Evolutionary conservation across 2,797 vertebrate species (phyloP), one percentile per base, ranked within the genome.

Genomic region (Sebastiscus albofasciatus): DNA sequence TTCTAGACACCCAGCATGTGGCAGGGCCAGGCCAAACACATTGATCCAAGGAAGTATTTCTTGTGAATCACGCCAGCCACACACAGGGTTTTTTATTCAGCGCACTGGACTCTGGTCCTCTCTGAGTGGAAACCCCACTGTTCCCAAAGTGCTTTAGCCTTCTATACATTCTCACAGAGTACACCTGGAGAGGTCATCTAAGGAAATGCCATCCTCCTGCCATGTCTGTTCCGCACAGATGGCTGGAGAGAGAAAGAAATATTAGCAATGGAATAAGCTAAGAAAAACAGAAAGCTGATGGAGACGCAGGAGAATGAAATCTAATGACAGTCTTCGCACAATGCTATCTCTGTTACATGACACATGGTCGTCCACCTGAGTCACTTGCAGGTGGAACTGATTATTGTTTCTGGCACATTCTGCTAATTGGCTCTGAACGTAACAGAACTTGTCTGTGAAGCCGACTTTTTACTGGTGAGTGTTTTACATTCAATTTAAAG

Each of bases 41-140:
- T 90, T 92, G 92, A 94, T 94, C 88, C 77, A 72, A 82, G 81
- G 78, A 90, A 90, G 85, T 76, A 83, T 88, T 91, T 91, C 71
- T 84, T 89, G 85, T 85, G 87, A 88, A 88, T 87, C 81, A 79
- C 33, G 52, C 54, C 84, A 77, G 85, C 82, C 83, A 75, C 89
- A 91, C 83, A 84, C 87, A 89, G 85, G 84, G 83, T 58, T 75
- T 78, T 92, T 87, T 80, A 92, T 90, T 89, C 72, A 75, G 76
- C 12, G 7, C 71, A 54, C 42, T 82, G 82, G 83, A 67, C 72
- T 84, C 56, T 70, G 75, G 78, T 81, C 36, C 61, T 75, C 29
- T 69, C 71, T 72, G 81, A 90, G 86, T 83, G 82, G 87, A 84
- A 85, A 72, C 72, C 91, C 91, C 65, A 67, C 86, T 89, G 88